Percentiles rank a stretch among this genome's conserved stretches.
phyloP scores from a whole-genome alignment of 2,113 vertebrate genomes.

The Mastomys natalensis region DNA sequence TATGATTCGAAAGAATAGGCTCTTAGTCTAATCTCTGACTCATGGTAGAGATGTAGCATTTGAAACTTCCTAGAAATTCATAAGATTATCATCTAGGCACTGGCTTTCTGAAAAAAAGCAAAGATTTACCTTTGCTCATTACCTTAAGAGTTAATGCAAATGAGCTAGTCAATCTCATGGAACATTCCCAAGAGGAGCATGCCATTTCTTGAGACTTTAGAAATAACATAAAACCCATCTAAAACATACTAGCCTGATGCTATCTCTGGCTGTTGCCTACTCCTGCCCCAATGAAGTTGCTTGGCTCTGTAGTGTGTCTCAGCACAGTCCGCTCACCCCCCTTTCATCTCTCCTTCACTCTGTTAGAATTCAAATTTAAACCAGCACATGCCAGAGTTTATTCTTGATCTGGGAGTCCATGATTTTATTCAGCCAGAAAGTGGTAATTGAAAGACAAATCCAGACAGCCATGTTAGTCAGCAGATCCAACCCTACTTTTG shows the following conservation, averaged over 20 bases:
- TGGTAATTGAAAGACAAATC: neutral
- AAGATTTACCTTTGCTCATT: neutral
- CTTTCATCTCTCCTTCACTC: neutral
- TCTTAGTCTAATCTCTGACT: neutral
- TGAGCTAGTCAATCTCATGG: no score
- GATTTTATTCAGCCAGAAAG: neutral
- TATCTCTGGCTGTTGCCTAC: neutral
- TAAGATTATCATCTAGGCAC: no score
- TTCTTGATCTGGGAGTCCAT: neutral
- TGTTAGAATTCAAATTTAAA: neutral
- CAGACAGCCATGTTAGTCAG: rapidly evolving
- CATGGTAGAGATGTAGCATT: neutral
- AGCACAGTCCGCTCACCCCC: no score
- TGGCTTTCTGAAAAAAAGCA: no score
- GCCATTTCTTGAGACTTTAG: neutral
- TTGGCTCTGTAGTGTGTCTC: neutral
- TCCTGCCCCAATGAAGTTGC: no score
- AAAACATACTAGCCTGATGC: neutral
- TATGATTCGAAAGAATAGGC: neutral
- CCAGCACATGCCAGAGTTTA: neutral
- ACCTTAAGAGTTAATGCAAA: neutral
- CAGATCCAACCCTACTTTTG: neutral
- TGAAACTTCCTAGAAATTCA: neutral
- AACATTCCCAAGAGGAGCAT: neutral
- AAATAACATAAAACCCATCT: neutral